Base-by-base conservation (phyloP, 2,797 vertebrate species). In the Typhlichthys subterraneus region DNA sequence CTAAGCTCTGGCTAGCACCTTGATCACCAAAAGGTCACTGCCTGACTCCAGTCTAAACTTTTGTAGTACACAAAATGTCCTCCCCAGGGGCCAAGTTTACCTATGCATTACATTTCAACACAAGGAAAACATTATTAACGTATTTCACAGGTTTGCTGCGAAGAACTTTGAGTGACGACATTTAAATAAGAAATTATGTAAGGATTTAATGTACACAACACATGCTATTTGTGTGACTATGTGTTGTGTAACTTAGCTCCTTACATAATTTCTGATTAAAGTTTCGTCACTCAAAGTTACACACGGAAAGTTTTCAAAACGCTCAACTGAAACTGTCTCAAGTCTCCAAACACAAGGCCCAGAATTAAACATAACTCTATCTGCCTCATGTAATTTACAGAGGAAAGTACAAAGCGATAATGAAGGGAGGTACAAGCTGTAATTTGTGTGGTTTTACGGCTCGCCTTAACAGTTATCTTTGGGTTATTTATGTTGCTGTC, bases 401-500 rank as follows among this genome's bases (percentile, higher is more conserved):
- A 66, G 53, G 68, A 70, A 62, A 61, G 67, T 60, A 62, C 59
- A 73, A 65, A 81, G 79, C 68, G 63, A 67, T 72, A 69, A 62
- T 62, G 42, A 69, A 55, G 17, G 33, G 71, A 60, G 54, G 47
- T 61, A 60, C 64, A 76, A 58, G 69, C 72, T 84, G 65, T 75
- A 76, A 86, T 87, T 83, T 80, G 56, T 60, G 7, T 29, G 31
- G 48, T 81, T 87, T 83, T 79, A 76, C 65, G 68, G 46, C 15
- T 54, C 31, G 54, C 77, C 45, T 70, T 55, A 57, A 53, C 54
- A 69, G 73, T 73, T 52, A 74, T 76, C 71, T 53, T 19, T 4
- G 4, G 14, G 47, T 76, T 76, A 79, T 85, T 85, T 82, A 88
- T 77, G 66, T 68, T 55, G 63, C 59, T 75, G 79, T 76, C 69